Evolutionary conservation across 1,140 invertebrate species (phyloP), one percentile per base, ranked within the genome.

Genomic region (Drosophila subpulchrella): DNA sequence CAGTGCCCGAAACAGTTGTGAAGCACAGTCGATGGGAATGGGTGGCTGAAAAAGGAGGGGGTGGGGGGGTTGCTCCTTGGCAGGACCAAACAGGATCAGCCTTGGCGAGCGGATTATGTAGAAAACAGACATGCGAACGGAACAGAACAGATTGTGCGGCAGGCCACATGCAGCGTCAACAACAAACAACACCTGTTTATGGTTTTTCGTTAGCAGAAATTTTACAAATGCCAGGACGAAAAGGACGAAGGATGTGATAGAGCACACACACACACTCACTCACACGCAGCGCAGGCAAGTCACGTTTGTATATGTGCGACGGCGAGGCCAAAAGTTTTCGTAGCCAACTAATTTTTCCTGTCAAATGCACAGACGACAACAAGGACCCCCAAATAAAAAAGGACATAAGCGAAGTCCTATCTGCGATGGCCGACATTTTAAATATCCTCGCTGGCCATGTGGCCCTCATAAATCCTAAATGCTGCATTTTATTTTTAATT

Each of bases 261-360:
- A 38, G 57, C 74, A 82, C 78, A 77, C 58, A 60, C 72, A 75
- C 66, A 42, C 53, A 61, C 53, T 55, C 50, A 32, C 42, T 55
- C 50, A 32, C 42, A 12, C 42, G 15, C 42, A 8, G 41, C n/a
- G 30, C 34, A 8, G n/a, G 15, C 4, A 30, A 42, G 50, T 61
- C 62, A 55, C 44, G 58, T 63, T 44, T 75, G 55, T 60, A 39
- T 42, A 58, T 60, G 57, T 60, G 79, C 68, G 72, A 50, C 47
- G 65, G 73, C 58, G 58, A 78, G 83, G 82, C 82, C 83, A 86
- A 86, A 86, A 86, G 65, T 86, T 86, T 86, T 86, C 83, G 83
- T 88, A 89, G 83, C 79, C 83, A 88, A 88, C 83, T 88, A 88
- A 88, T 88, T 88, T 88, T 88, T 88, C 83, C 83, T 88, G 83